A percentile compares a stretch with the other conserved stretches of the same genome.
Evolutionary conservation across 2,797 vertebrate genomes (phyloP).

Genomic region (Pseudotriccus pelzelni): DNA sequence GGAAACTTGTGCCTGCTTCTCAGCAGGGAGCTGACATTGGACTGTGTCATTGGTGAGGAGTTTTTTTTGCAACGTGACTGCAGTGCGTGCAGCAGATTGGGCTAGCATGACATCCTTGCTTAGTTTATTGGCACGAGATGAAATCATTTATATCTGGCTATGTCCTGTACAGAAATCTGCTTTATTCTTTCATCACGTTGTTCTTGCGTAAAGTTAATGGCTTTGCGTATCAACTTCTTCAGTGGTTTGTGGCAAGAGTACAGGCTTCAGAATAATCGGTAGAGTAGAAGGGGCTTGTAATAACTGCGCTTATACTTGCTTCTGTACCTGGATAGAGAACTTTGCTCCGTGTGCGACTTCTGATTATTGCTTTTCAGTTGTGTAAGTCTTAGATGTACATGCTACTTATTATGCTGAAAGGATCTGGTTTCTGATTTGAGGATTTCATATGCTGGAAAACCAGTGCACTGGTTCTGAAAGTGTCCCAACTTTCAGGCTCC

Average conservation of each 20-base stretch:
- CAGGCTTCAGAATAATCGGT: not conserved
- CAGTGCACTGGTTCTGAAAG: not conserved
- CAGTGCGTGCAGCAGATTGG: not conserved
- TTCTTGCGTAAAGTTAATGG: not conserved
- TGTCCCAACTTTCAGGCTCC: not conserved
- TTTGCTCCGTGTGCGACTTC: not conserved
- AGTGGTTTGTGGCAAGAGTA: not conserved
- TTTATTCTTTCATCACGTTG: not conserved
- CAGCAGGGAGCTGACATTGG: not conserved
- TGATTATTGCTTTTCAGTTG: not conserved
- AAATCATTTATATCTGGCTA: fast-evolving
- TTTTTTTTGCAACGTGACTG: not conserved
- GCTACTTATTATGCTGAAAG: not conserved
- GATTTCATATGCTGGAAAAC: not conserved
- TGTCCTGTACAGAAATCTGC: not conserved
- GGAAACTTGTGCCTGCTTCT: not conserved
- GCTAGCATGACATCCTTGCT: not conserved
- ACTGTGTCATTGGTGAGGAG: not conserved
- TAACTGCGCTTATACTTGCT: not conserved
- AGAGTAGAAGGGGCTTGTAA: not conserved
- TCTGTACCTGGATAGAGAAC: not conserved
- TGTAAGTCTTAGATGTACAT: not conserved
- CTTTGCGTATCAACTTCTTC: not conserved
- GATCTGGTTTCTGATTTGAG: not conserved
- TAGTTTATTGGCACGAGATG: not conserved